Evolutionary conservation across 2,888 invertebrate species (phyloP).

Genomic region (Drosophila austrosaltans): DNA sequence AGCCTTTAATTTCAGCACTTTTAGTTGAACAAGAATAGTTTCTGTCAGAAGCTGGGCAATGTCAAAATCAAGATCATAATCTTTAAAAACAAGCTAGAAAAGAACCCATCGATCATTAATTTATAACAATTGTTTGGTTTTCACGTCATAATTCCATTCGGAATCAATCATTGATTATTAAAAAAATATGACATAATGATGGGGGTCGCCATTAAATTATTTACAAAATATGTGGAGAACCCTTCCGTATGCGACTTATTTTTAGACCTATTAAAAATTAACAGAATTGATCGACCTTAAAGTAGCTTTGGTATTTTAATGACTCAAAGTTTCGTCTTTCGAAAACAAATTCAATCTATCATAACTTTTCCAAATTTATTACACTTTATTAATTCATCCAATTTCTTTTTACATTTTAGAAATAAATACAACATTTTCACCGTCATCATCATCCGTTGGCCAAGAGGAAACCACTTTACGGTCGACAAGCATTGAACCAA

Average conservation of each 20-base stretch:
- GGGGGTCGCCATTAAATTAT: not conserved
- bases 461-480: slow-evolving; percentile 51
- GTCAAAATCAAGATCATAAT: slow-evolving; percentile 2
- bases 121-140: slow-evolving; percentile 1
- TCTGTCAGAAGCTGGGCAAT: not conserved
- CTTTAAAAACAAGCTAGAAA: not conserved
- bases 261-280: not conserved
- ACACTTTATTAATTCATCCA: not conserved
- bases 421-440: slow-evolving; percentile 34
- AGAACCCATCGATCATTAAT: slow-evolving; percentile 8
- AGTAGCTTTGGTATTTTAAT: not conserved
- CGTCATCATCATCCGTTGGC: not conserved
- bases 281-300: not conserved
- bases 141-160: not conserved
- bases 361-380: not conserved
- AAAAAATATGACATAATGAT: slow-evolving; percentile 11
- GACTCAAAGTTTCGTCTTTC: not conserved
- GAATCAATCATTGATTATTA: not conserved
- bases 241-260: not conserved
- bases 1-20: not conserved
- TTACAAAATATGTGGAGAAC: not conserved
- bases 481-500: slow-evolving; percentile 80
- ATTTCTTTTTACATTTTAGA: slow-evolving; percentile 17
- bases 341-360: no score
- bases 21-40: not conserved